Percentiles rank a stretch among this genome's conserved stretches.
These are phyloP conservation scores for Scotopteryx bipunctaria DNA, from an alignment of 2,888 invertebrate genomes.

Conservation along the genomic window DNA sequence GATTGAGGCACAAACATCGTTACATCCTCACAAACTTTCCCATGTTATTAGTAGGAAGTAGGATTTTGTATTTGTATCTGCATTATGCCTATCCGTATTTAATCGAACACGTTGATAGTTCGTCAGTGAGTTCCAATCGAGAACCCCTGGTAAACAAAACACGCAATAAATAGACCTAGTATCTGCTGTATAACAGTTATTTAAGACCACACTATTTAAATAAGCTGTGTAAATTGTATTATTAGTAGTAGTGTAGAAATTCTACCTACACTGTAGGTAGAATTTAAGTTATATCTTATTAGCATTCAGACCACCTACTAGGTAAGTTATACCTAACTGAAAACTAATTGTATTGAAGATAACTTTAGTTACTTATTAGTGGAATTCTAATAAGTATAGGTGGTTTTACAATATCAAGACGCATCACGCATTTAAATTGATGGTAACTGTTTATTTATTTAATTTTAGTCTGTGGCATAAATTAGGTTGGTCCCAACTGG, in stretches of 20 bases:
- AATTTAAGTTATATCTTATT: constrained; percentile 11
- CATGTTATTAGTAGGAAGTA: too few species aligned
- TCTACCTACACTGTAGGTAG: background rate
- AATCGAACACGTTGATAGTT: background rate
- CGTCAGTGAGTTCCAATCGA: background rate
- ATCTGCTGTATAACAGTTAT: background rate
- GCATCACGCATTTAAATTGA: too few species aligned
- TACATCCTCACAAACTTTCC: too few species aligned
- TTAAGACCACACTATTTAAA: constrained; percentile 7
- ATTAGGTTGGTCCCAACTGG: too few species aligned
- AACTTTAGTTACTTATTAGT: constrained; percentile 11
- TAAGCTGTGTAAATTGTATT: constrained; percentile 12
- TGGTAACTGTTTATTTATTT: too few species aligned
- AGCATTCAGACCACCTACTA: constrained; percentile 19
- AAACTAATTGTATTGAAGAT: constrained; percentile 8
- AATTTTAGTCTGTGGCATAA: too few species aligned
- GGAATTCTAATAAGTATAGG: background rate
- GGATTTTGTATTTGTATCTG: too few species aligned
- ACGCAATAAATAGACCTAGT: background rate
- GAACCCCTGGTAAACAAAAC: background rate
- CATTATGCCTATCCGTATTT: too few species aligned
- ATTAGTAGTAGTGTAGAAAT: constrained; percentile 9
- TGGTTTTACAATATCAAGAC: too few species aligned
- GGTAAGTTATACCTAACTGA: background rate
- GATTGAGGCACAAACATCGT: too few species aligned